phyloP scores from a whole-genome alignment of 2,888 invertebrate species.

The Cyrtodaria siliqua region DNA sequence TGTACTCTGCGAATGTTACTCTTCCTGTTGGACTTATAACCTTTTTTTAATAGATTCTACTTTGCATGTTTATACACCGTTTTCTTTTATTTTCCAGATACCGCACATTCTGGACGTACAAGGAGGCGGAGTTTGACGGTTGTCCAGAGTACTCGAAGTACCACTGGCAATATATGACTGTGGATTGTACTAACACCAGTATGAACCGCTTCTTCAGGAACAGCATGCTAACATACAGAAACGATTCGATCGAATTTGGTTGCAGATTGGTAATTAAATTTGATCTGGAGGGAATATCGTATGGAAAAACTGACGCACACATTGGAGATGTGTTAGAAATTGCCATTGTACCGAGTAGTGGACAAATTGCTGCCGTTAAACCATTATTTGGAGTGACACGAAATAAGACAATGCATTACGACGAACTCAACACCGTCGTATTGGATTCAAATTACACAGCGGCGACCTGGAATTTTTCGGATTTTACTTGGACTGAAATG shows the following conservation, averaged over 20 bases:
- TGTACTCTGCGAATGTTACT: too few relatives aligned
- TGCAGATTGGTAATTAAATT: conserved; percentile 25
- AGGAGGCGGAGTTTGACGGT: conserved; percentile 45
- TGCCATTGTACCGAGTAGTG: not conserved
- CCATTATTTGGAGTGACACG: conserved; percentile 16
- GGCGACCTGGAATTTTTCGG: conserved; percentile 25
- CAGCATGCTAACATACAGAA: conserved; percentile 19
- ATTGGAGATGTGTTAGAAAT: conserved; percentile 35
- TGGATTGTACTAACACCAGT: conserved; percentile 19
- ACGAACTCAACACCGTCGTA: not conserved
- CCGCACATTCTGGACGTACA: conserved; percentile 48
- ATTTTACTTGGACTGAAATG: conserved; percentile 47
- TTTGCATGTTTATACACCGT: too few relatives aligned
- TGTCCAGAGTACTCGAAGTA: conserved; percentile 48
- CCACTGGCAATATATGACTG: conserved; percentile 38
- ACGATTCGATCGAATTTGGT: not conserved
- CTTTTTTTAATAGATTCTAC: too few relatives aligned
- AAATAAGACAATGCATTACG: conserved; percentile 8
- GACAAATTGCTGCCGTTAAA: not conserved
- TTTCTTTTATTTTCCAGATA: conserved; percentile 25
- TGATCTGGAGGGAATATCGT: conserved; percentile 44
- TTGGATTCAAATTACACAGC: conserved; percentile 6
- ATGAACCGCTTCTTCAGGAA: conserved; percentile 7
- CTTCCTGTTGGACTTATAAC: too few relatives aligned
- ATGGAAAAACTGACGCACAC: conserved; percentile 43